Evolutionary conservation across 2,797 vertebrate species (phyloP), one percentile per base, ranked within the genome.

Genomic region (Champsocephalus esox): DNA sequence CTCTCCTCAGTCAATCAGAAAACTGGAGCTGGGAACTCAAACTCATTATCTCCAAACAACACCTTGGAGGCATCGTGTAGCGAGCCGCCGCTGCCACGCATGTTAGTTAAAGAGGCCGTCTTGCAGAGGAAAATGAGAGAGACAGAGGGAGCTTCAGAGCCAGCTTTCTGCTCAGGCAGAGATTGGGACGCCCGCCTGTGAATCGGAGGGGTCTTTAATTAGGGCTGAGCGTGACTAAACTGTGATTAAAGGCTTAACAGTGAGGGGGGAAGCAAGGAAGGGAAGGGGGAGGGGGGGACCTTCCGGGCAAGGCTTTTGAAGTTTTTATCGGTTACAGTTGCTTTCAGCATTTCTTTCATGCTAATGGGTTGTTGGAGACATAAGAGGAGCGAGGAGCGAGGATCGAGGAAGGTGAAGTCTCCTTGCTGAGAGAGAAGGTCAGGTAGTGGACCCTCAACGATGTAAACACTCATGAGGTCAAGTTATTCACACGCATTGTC

Each of bases 201-300:
- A 93, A 91, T 90, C 78, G 55, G 85, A 90, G 88, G 92, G 92
- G 92, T 91, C 92, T 94, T 95, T 95, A 95, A 95, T 96, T 95
- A 95, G 93, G 83, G 70, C 90, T 92, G 89, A 91, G 94, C 92
- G 89, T 94, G 95, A 95, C 94, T 95, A 94, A 95, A 95, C 93
- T 93, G 92, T 94, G 92, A 95, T 96, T 95, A 94, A 94, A 93
- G 93, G 92, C 92, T 93, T 93, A 91, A 86, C 87, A 83, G 91
- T 77, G 83, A 84, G 75, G 83, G 83, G 87, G 85, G 66, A 73
- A 66, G 80, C 55, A 24, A 71, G 60, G 60, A 62, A 70, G 75
- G 82, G 61, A 55, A 21, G 28, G 66, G 55, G 60, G 63, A 19
- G 55, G 77, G 75, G 78, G 70, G 79, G 68, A 61, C 65, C 87